Percentiles rank a stretch among this genome's conserved stretches.
phyloP scores from a whole-genome alignment of 2,797 vertebrate species.

The Sebastes minor region DNA sequence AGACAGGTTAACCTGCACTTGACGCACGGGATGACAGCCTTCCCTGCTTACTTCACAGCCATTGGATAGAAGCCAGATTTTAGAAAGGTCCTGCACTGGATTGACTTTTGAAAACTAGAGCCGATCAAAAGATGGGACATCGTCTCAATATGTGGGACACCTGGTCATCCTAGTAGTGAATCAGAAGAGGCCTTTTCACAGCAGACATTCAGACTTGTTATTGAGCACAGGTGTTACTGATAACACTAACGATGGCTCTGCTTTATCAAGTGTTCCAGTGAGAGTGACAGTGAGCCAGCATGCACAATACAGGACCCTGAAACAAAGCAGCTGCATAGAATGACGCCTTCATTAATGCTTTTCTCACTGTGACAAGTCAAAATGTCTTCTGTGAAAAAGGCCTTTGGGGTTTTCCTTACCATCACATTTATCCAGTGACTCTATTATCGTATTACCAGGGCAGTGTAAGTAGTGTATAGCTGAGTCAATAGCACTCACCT shows the following conservation, averaged over 20 bases:
- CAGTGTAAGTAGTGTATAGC: background rate
- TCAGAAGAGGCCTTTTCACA: background rate
- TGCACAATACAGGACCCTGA: background rate
- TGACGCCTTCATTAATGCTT: background rate
- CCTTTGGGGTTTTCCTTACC: background rate
- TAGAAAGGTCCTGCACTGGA: too few species aligned
- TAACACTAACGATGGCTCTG: background rate
- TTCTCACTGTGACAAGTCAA: background rate
- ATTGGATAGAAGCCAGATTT: too few species aligned
- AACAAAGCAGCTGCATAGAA: background rate
- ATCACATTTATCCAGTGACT: background rate
- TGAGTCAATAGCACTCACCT: background rate
- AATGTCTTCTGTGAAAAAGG: background rate
- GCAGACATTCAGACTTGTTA: background rate
- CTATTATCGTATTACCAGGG: background rate
- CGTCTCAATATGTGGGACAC: too few species aligned
- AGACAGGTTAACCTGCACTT: too few species aligned
- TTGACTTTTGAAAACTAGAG: too few species aligned
- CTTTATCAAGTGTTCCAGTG: background rate
- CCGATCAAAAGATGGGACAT: too few species aligned
- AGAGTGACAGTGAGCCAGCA: background rate
- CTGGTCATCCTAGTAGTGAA: background rate
- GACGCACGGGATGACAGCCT: too few species aligned
- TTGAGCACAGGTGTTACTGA: background rate
- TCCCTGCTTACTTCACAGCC: too few species aligned